Conservation (phyloP, 2,888 invertebrate genomes). For the Clunio marinus region DNA sequence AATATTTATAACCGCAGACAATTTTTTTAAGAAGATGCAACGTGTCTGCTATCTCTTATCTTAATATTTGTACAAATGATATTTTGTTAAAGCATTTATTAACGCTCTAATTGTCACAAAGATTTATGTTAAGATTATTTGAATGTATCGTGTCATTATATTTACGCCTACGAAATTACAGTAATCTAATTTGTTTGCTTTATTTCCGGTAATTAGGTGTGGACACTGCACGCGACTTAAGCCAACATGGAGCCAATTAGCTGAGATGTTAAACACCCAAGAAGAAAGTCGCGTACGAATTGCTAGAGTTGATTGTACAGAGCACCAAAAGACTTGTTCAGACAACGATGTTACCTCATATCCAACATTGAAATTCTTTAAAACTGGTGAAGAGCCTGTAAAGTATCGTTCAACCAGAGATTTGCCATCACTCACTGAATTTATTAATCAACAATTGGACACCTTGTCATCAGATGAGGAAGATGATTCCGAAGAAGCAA, state of each 20-base stretch:
- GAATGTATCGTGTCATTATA: no score
- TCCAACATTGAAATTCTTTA: slow-evolving; percentile 70
- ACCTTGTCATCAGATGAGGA: slow-evolving; percentile 20
- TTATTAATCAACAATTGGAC: slow-evolving; percentile 69
- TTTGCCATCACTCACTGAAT: slow-evolving; percentile 68
- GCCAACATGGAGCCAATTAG: slow-evolving; percentile 72
- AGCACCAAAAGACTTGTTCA: slow-evolving; percentile 64
- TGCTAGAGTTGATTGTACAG: slow-evolving; percentile 76
- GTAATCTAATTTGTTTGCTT: neutral
- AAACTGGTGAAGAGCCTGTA: slow-evolving; percentile 62
- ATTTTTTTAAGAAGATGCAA: no score
- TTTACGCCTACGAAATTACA: neutral
- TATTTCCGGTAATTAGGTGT: slow-evolving; percentile 73
- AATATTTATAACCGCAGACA: slow-evolving; percentile 1
- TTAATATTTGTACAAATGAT: no score
- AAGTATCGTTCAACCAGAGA: slow-evolving; percentile 77
- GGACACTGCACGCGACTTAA: slow-evolving; percentile 74
- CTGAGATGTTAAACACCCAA: slow-evolving; percentile 61
- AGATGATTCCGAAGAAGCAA: slow-evolving; percentile 45
- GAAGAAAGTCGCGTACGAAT: slow-evolving; percentile 63
- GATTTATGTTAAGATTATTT: no score
- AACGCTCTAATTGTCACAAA: no score
- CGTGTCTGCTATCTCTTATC: no score
- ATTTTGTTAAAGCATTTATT: no score
- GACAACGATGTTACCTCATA: slow-evolving; percentile 68